Evolutionary conservation across 2,888 invertebrate genomes (phyloP).

Genomic region (Heliconius erato): DNA sequence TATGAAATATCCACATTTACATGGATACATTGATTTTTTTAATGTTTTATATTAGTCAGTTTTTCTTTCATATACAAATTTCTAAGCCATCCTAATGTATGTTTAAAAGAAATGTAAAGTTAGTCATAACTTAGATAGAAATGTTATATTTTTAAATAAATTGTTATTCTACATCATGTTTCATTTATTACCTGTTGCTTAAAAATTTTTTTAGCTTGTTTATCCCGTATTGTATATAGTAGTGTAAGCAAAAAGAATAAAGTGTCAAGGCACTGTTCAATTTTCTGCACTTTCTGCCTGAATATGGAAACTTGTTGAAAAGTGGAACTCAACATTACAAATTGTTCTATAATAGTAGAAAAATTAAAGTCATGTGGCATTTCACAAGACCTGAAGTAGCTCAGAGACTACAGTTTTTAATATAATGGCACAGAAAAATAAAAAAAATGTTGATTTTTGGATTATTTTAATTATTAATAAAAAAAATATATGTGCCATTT

Average conservation of each 20-base stretch:
- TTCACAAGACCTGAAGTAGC: too few relatives aligned
- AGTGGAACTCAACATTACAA: too few relatives aligned
- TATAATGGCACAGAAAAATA: too few relatives aligned
- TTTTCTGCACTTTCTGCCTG: too few relatives aligned
- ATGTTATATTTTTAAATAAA: constrained; percentile 45
- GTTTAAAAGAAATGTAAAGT: constrained; percentile 20
- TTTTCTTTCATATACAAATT: constrained; percentile 3
- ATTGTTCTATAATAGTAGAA: too few relatives aligned
- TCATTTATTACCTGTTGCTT: constrained; percentile 16
- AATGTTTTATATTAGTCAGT: not conserved
- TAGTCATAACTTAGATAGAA: constrained; percentile 38
- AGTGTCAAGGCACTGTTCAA: too few relatives aligned
- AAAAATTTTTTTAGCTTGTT: not conserved
- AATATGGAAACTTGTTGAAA: too few relatives aligned
- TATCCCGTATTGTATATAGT: too few relatives aligned
- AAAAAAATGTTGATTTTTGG: not conserved
- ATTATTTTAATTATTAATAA: not conserved
- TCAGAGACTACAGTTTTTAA: too few relatives aligned
- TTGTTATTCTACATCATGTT: constrained; percentile 33
- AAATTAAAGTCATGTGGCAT: too few relatives aligned
- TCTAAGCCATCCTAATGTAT: constrained; percentile 33
- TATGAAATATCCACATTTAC: constrained; percentile 9
- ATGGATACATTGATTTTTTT: not conserved
- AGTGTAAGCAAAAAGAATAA: too few relatives aligned
- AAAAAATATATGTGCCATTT: not conserved